A percentile compares a stretch with the other conserved stretches of the same genome.
Conservation (phyloP, 2,113 vertebrate genomes). For the Phyllostomus discolor region DNA sequence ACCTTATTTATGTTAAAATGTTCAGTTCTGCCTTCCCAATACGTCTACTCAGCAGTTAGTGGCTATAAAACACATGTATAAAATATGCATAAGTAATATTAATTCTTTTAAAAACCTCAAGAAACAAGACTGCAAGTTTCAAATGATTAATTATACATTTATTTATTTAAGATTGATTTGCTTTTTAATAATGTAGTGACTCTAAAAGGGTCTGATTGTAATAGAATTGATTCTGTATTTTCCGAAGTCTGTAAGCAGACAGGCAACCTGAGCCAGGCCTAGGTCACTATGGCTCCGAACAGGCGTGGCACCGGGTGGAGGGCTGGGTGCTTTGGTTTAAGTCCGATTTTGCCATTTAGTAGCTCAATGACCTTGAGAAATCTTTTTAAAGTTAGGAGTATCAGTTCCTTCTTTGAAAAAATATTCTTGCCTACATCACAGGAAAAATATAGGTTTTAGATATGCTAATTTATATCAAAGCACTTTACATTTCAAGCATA, state of each 20-base stretch:
- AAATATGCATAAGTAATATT: background rate
- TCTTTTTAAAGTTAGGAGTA: background rate
- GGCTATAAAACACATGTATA: background rate
- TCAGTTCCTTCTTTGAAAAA: background rate
- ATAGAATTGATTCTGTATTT: background rate
- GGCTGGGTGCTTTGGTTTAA: background rate
- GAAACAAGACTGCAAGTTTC: background rate
- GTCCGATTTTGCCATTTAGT: background rate
- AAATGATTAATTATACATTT: slow-evolving; percentile 4
- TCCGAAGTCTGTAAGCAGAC: background rate
- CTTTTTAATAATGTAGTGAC: slow-evolving; percentile 12
- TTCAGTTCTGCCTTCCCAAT: background rate
- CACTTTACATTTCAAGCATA: background rate
- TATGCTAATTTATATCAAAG: background rate
- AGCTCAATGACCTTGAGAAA: background rate
- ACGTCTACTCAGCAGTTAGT: background rate
- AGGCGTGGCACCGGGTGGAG: background rate
- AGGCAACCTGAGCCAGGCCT: background rate
- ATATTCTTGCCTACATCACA: background rate
- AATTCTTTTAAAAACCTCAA: background rate
- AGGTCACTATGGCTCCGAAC: background rate
- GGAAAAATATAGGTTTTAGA: background rate
- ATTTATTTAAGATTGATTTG: background rate
- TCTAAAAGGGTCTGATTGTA: background rate
- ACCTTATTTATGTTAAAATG: background rate